Base-by-base conservation (phyloP, 2,113 vertebrate species). In the Cheirogaleus medius region DNA sequence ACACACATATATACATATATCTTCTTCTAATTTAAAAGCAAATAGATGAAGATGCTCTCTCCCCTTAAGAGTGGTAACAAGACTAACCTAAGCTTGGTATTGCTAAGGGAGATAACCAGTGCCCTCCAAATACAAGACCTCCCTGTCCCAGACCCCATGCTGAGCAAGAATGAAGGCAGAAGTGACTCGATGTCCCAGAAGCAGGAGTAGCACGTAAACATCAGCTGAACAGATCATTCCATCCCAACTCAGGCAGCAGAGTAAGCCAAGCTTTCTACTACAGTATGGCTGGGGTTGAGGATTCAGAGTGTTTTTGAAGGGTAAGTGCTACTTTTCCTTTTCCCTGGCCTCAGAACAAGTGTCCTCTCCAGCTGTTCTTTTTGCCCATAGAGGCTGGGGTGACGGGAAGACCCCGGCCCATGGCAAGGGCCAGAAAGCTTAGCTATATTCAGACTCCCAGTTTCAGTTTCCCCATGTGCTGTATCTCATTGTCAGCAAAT, bases 351-450 rank as follows among this genome's bases (percentile, higher is more conserved):
- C 21, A 84, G 32, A 63, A 78, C 39, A 84, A 20, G 2, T 87
- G 4, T 0, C 42, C 25, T 37, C 17, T 71, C 10, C 66, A 39
- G n/a, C 4, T 2, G 5, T 1, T 1, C 42, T 83, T 78, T 77
- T 49, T 54, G 47, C 21, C 3, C 20, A 20, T 34, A 47, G 11
- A 64, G 58, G 14, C 39, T 84, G 27, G 20, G 15, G 25, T 47
- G 6, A 27, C 12, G 54, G 6, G 9, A 58, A 5, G 11, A 37
- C 10, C 1, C 32, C 80, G 66, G 8, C 32, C 6, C 11, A 29
- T 8, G 0, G 1, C 60, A 4, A 82, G 37, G 25, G 81, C 9
- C 13, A 64, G 0, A 0, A 3, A 21, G 9, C 27, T 13, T 12
- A 78, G 11, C 8, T 47, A 37, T 12, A 68, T 21, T 1, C 27